phyloP scores from a whole-genome alignment of 1,140 invertebrate species.

The Pseudomyrmex gracilis region DNA sequence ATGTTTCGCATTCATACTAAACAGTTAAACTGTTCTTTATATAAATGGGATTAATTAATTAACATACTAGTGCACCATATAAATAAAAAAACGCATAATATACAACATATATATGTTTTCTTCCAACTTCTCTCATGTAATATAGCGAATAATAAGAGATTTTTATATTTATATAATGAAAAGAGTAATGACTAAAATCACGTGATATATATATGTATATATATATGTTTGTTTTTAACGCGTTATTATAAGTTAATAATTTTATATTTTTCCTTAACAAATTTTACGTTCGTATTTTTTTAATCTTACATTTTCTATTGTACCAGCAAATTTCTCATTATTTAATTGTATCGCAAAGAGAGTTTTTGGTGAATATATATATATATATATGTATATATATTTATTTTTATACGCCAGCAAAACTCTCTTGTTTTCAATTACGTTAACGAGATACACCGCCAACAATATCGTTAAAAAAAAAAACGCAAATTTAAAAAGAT shows the following conservation, averaged over 20 bases:
- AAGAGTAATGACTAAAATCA: constrained; percentile 43
- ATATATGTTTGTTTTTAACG: constrained; percentile 23
- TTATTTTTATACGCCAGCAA: constrained; percentile 64
- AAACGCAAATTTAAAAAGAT: too few relatives aligned
- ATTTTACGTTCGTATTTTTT: constrained; percentile 47
- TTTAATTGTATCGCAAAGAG: constrained; percentile 13
- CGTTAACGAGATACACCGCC: too few relatives aligned
- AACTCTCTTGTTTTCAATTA: too few relatives aligned
- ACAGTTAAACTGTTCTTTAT: not conserved
- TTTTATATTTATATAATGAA: constrained; percentile 2
- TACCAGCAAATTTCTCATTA: too few relatives aligned
- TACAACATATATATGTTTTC: constrained; percentile 52
- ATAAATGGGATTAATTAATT: constrained; percentile 46
- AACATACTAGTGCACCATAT: constrained; percentile 61
- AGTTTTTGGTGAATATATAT: constrained; percentile 48
- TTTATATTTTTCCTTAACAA: constrained; percentile 15
- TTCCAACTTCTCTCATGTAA: constrained; percentile 22
- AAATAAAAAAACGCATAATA: constrained; percentile 32
- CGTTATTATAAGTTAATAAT: constrained; percentile 20
- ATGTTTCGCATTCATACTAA: too few relatives aligned
- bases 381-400: constrained; percentile 65
- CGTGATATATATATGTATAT: too few relatives aligned
- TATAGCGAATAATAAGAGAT: constrained; percentile 12
- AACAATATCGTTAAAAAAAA: too few relatives aligned
- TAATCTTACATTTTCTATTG: constrained; percentile 50